Base-by-base conservation (phyloP, 35 echinoderm and acorn worm species). In the Lytechinus pictus region DNA sequence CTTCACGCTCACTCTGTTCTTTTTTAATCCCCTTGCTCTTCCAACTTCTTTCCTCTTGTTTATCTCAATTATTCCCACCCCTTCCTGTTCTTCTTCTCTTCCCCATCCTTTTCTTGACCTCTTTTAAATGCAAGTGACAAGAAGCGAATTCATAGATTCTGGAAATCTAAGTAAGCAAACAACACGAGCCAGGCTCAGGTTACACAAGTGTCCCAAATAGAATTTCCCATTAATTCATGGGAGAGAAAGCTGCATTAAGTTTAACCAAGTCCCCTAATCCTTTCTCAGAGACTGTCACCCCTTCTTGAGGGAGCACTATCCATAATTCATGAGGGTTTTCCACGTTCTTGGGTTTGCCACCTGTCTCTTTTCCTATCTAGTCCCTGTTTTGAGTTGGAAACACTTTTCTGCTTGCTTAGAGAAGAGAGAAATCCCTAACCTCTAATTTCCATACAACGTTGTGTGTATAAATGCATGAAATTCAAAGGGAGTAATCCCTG, bases 391-490 rank as follows among this genome's bases (percentile, higher is more conserved):
- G 66, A 79, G 21, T 79, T 79, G 66, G 66, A 79, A 79, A 79
- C 66, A 79, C 19, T 79, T 79, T 79, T 79, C 66, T 79, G 66
- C 66, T 79, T 79, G 66, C 66, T 79, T 79, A 79, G 66, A 79
- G 66, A 79, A 79, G 66, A 79, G n/a, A 16, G 66, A 79, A 79
- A 79, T 79, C 66, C 66, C 66, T 79, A n/a, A 79, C 66, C 66
- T 79, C 66, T 79, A 16, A 79, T 79, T 79, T 79, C 66, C 66
- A 79, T 79, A 96, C 94, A 21, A 87, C 61, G 44, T 91, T 72
- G 92, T 86, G 93, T 61, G 52, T 87, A 96, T 54, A 87, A 94
- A 89, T 55, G 53, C 27, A 94, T 90, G 86, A 79, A 90, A 57
- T 89, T 55, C 96, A 91, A 21, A 24, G 91, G 33, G 55, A 21